These are phyloP conservation scores for Catharus bicknelli DNA, from an alignment of 2,113 vertebrate genomes.

Conservation along the genomic window DNA sequence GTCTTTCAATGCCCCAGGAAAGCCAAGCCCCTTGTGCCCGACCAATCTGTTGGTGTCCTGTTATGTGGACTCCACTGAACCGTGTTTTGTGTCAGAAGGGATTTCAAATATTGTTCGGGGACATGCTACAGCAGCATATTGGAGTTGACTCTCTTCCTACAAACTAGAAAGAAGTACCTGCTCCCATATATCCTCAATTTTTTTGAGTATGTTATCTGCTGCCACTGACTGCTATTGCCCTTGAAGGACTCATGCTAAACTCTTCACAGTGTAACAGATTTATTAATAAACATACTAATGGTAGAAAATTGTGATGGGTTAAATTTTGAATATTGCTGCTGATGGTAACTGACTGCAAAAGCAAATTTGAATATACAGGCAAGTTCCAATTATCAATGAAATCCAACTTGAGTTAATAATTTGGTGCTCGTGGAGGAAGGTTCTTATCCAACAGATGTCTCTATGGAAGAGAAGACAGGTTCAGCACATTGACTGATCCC, in stretches of 20 bases:
- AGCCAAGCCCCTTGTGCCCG: neutral
- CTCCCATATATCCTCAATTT: neutral
- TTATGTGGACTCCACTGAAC: neutral
- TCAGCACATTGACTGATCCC: neutral
- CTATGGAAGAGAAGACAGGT: neutral
- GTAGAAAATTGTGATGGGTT: neutral
- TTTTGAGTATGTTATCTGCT: neutral
- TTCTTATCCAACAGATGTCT: neutral
- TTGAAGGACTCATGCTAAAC: neutral
- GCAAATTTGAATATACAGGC: neutral
- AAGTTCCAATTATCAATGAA: neutral
- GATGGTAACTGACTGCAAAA: neutral
- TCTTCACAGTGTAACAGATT: neutral
- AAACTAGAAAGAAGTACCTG: neutral
- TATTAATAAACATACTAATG: neutral
- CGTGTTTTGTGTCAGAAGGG: neutral
- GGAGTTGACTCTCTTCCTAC: accelerated
- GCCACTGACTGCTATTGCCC: neutral
- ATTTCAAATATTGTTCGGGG: neutral
- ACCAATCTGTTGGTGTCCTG: neutral
- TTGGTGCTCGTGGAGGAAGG: neutral
- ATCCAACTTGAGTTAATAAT: neutral
- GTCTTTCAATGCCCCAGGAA: neutral
- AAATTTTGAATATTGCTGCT: neutral
- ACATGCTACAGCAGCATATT: neutral